A percentile compares a stretch with the other conserved stretches of the same genome.
Evolutionary conservation across 2,888 invertebrate species (phyloP).

Genomic region (Tyria jacobaeae): DNA sequence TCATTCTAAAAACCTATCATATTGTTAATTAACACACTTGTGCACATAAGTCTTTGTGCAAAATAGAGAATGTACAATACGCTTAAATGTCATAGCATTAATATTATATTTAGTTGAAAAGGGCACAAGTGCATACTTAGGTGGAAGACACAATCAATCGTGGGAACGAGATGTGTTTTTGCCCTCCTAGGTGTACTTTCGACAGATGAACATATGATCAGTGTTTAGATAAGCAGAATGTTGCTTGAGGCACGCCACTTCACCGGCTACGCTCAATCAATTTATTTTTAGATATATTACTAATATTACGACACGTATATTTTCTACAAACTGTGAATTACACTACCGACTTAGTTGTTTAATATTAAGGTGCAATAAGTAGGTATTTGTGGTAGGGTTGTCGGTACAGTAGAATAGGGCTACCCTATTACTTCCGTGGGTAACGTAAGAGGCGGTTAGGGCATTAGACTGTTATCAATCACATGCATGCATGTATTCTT

Average conservation of each 20-base stretch:
- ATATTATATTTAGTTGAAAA: slow-evolving; percentile 32
- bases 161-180: slow-evolving; percentile 36
- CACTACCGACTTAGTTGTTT: not conserved
- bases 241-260: slow-evolving; percentile 19
- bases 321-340: not conserved
- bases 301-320: slow-evolving; percentile 6
- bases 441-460: too few species aligned
- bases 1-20: not conserved
- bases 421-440: too few species aligned
- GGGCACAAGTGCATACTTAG: slow-evolving; percentile 20
- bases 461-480: too few species aligned
- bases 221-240: slow-evolving; percentile 33
- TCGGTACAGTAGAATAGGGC: too few species aligned
- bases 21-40: not conserved
- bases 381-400: too few species aligned
- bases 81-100: slow-evolving; percentile 34
- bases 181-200: slow-evolving; percentile 26
- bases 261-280: slow-evolving; percentile 4
- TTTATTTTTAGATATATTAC: slow-evolving; percentile 12
- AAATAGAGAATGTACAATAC: not conserved
- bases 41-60: not conserved
- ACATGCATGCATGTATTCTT: too few species aligned
- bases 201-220: slow-evolving; percentile 41
- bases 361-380: too few species aligned
- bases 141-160: slow-evolving; percentile 33